Evolutionary conservation across 2,113 vertebrate species (phyloP).

Genomic region (Otus sunia): DNA sequence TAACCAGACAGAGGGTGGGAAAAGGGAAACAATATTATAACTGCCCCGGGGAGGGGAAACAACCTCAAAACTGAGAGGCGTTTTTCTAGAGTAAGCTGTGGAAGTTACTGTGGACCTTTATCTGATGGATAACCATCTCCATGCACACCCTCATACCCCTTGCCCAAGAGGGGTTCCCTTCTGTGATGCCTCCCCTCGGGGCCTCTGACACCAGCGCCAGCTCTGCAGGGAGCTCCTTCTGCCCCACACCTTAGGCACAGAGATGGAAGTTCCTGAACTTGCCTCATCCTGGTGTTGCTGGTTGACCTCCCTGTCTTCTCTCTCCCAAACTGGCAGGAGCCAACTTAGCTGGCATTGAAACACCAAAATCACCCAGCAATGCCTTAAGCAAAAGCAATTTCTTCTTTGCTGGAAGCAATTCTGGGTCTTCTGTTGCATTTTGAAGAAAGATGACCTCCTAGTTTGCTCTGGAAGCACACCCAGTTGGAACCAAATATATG

Average conservation of each 20-base stretch:
- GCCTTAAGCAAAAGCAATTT: not conserved
- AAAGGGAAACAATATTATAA: not conserved
- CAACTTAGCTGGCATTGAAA: not conserved
- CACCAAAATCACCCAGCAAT: not conserved
- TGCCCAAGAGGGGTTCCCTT: not conserved
- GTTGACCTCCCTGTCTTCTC: not conserved
- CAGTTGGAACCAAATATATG: not conserved
- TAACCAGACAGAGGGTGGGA: not conserved
- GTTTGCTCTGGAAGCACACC: not conserved
- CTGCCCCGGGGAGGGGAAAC: not conserved
- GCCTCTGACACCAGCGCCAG: fast-evolving
- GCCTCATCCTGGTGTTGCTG: fast-evolving
- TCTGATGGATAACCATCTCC: not conserved
- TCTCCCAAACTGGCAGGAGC: not conserved
- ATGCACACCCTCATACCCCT: fast-evolving
- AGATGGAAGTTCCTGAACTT: not conserved
- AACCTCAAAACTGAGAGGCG: not conserved
- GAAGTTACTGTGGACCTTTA: not conserved
- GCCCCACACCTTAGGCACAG: not conserved
- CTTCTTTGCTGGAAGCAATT: not conserved
- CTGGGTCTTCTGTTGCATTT: not conserved
- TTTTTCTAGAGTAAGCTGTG: not conserved
- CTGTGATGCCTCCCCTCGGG: fast-evolving
- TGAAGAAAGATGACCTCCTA: not conserved
- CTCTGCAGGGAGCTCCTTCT: not conserved